These are phyloP conservation scores for Tethya wilhelma DNA, from an alignment of 37 sponge, comb jelly and placozoan genomes.

Conservation along the genomic window DNA sequence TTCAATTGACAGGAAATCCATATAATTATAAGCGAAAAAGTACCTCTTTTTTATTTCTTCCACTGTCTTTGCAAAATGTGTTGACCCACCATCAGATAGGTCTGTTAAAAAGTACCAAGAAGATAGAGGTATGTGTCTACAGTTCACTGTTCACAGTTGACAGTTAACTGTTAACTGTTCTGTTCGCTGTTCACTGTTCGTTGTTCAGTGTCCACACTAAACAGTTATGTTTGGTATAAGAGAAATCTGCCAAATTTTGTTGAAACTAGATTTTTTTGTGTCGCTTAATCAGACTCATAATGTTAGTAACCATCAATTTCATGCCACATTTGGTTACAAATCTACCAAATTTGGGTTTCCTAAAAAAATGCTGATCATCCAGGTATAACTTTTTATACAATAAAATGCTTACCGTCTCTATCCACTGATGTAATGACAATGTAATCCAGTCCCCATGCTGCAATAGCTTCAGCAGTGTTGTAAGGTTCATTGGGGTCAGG, in stretches of 20 bases:
- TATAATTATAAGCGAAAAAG: not conserved
- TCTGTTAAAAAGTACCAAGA: too few relatives aligned
- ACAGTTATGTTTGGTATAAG: too few relatives aligned
- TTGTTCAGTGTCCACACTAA: too few relatives aligned
- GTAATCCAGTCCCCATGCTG: constrained; percentile 94
- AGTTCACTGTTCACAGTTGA: too few relatives aligned
- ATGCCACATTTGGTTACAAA: not conserved
- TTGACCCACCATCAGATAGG: constrained; percentile 88
- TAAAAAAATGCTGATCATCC: too few relatives aligned
- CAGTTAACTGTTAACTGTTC: too few relatives aligned
- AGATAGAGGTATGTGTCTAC: too few relatives aligned
- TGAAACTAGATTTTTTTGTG: too few relatives aligned
- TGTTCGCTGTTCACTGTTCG: too few relatives aligned
- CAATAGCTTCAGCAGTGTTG: constrained; percentile 93
- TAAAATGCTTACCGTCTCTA: constrained; percentile 86
- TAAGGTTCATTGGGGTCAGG: constrained; percentile 94
- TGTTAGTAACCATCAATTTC: not conserved
- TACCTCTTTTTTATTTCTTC: constrained; percentile 80
- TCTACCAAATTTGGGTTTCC: too few relatives aligned
- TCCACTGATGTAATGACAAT: constrained; percentile 99
- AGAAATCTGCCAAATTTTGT: too few relatives aligned
- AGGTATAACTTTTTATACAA: not conserved
- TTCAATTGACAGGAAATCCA: not conserved
- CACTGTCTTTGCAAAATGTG: constrained; percentile 95
- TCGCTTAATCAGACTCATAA: too few relatives aligned